Conservation (phyloP, 2,113 vertebrate genomes). For the Paedocypris sp. region DNA sequence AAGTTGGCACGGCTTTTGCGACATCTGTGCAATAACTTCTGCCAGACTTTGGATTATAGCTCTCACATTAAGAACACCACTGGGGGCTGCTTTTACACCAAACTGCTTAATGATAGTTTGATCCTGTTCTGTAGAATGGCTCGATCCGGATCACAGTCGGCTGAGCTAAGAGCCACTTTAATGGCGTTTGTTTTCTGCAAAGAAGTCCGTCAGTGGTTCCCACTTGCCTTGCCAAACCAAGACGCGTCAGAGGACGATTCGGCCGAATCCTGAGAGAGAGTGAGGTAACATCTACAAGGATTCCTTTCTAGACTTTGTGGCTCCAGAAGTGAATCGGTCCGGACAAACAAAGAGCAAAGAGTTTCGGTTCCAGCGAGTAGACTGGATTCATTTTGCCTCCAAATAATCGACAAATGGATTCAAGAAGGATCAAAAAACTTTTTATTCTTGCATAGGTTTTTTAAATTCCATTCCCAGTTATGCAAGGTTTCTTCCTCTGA, state of each 20-base stretch:
- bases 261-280: constrained; percentile 13
- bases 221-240: constrained; percentile 8
- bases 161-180: constrained; percentile 2
- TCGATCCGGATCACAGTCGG: neutral
- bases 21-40: constrained; percentile 1
- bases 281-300: constrained; percentile 20
- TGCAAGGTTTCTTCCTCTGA: constrained; percentile 23
- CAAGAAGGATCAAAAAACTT: neutral
- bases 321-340: constrained; percentile 11
- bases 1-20: neutral
- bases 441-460: too few relatives aligned
- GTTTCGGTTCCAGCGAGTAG: too few relatives aligned
- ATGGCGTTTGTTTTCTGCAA: constrained; percentile 3
- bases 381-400: too few relatives aligned
- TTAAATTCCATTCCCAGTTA: constrained; percentile 21
- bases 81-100: neutral
- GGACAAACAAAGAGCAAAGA: constrained; percentile 1
- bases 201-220: neutral
- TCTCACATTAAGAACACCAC: constrained; percentile 5
- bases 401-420: too few relatives aligned
- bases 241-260: neutral
- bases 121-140: neutral
- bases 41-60: constrained; percentile 3
- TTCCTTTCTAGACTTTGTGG: constrained; percentile 9
- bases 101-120: constrained; percentile 16